Conservation (phyloP, 2,888 invertebrate species). For the Anthophora plumipes region DNA sequence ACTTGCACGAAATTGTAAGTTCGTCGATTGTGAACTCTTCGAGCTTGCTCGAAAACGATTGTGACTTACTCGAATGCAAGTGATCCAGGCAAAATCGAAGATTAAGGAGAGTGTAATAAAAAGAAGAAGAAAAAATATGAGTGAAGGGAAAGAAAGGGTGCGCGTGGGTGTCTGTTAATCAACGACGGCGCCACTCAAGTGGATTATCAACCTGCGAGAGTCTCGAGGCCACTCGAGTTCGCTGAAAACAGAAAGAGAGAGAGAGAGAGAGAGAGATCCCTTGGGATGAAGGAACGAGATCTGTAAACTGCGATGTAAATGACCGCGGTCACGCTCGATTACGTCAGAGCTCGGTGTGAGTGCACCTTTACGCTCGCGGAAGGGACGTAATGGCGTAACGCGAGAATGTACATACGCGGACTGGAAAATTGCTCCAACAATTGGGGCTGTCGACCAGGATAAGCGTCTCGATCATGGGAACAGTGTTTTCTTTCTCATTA, state of each 20-base stretch:
- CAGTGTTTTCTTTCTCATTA: neutral
- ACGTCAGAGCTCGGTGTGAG: slow-evolving; percentile 51
- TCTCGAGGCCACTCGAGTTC: slow-evolving; percentile 52
- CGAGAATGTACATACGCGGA: slow-evolving; percentile 20
- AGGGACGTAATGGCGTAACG: slow-evolving; percentile 36
- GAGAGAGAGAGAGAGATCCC: slow-evolving; percentile 1
- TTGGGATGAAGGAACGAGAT: slow-evolving; percentile 51
- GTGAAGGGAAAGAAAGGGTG: slow-evolving; percentile 12
- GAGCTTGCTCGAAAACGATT: neutral
- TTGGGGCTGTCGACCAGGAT: slow-evolving; percentile 1
- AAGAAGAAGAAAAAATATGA: neutral
- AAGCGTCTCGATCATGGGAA: neutral
- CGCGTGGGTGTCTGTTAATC: slow-evolving; percentile 76
- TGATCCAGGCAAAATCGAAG: slow-evolving; percentile 10
- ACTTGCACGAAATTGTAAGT: neutral
- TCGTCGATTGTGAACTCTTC: neutral
- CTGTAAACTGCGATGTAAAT: slow-evolving; percentile 68
- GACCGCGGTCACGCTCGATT: slow-evolving; percentile 63
- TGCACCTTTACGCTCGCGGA: slow-evolving; percentile 29
- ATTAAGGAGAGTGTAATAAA: neutral
- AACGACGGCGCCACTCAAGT: slow-evolving; percentile 72
- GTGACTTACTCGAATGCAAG: no score
- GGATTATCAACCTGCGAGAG: slow-evolving; percentile 67
- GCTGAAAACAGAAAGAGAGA: slow-evolving; percentile 20
- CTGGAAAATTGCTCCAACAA: slow-evolving; percentile 42